Conservation (phyloP, 2,797 vertebrate species). For the Paedocypris micromegethes region DNA sequence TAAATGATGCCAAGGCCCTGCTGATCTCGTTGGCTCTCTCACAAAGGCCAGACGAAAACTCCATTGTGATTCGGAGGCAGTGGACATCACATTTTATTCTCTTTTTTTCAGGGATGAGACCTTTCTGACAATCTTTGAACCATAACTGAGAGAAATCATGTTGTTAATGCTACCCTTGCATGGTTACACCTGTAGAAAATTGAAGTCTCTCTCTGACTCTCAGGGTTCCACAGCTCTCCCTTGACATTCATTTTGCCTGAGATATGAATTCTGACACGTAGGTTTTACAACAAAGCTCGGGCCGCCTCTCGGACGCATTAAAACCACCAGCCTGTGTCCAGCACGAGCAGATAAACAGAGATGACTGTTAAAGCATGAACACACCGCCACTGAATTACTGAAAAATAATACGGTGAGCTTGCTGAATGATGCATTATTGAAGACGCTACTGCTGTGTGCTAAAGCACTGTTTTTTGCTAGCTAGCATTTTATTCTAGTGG, state of each 20-base stretch:
- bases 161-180: slow-evolving; percentile 39
- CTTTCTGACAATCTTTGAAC: slow-evolving; percentile 33
- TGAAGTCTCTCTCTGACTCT: slow-evolving; percentile 37
- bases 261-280: slow-evolving; percentile 18
- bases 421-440: no score
- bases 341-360: background rate
- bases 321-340: background rate
- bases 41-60: slow-evolving; percentile 7
- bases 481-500: no score
- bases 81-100: slow-evolving; percentile 16
- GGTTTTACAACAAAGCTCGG: slow-evolving; percentile 16
- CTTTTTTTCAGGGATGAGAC: slow-evolving; percentile 10
- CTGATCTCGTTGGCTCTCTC: slow-evolving; percentile 14
- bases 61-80: slow-evolving; percentile 16
- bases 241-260: slow-evolving; percentile 17
- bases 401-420: no score
- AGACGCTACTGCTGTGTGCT: no score
- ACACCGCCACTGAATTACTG: background rate
- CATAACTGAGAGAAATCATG: slow-evolving; percentile 33
- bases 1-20: slow-evolving; percentile 7
- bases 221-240: slow-evolving; percentile 3
- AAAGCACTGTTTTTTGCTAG: no score
- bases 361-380: background rate
- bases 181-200: slow-evolving; percentile 47
- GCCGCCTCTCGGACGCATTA: background rate